Evolutionary conservation across 1,140 invertebrate species (phyloP).

Genomic region (Pemphigus obesinymphae): DNA sequence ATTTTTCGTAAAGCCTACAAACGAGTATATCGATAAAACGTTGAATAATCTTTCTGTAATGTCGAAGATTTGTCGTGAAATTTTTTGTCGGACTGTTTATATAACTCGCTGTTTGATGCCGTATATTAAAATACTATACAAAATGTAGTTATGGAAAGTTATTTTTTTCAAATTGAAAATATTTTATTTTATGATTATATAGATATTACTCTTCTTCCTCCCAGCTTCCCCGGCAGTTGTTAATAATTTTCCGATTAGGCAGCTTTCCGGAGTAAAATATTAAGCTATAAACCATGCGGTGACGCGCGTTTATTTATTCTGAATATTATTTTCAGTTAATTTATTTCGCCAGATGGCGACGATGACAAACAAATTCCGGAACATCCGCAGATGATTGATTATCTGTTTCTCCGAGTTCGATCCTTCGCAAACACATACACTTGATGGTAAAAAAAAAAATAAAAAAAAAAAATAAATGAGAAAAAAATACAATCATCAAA

Average conservation of each 20-base stretch:
- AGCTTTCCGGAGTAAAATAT: slow-evolving; percentile 2
- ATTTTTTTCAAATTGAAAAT: background rate
- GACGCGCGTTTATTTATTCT: slow-evolving; percentile 17
- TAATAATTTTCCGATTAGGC: slow-evolving; percentile 28
- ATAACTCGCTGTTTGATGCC: too few relatives aligned
- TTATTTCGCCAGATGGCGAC: slow-evolving; percentile 33
- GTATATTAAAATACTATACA: background rate
- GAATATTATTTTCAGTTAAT: slow-evolving; percentile 40
- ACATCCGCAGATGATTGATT: slow-evolving; percentile 38
- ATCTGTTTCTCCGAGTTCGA: background rate
- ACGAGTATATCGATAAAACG: too few relatives aligned
- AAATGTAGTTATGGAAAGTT: background rate
- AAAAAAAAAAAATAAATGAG: slow-evolving; percentile 54
- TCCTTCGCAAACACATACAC: background rate
- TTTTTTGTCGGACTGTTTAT: too few relatives aligned
- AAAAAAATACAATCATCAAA: slow-evolving; percentile 18
- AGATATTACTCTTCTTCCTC: background rate
- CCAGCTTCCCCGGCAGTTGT: background rate
- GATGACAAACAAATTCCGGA: slow-evolving; percentile 35
- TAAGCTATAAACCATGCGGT: background rate
- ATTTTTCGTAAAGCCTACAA: too few relatives aligned
- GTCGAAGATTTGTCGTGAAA: too few relatives aligned
- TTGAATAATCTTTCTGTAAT: too few relatives aligned
- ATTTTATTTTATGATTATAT: background rate
- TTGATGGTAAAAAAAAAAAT: slow-evolving; percentile 50